A percentile compares a stretch with the other conserved stretches of the same genome.
phyloP scores from a whole-genome alignment of 2,888 invertebrate species.

The Drosophila niveifrons region DNA sequence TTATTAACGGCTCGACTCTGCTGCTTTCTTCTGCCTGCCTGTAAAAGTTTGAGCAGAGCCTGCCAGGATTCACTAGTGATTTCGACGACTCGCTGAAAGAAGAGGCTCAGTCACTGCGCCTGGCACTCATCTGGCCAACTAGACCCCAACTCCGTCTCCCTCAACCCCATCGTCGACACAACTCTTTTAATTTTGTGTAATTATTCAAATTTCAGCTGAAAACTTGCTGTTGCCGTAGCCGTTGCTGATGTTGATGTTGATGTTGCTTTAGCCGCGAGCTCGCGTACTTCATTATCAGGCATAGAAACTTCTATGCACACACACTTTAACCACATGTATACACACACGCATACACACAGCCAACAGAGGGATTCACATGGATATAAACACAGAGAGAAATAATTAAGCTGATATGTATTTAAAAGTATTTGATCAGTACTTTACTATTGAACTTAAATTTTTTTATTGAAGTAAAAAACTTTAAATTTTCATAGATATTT shows the following conservation, averaged over 20 bases:
- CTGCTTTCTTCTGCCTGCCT: constrained; percentile 2
- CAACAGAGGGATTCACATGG: background rate
- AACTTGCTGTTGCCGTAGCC: constrained; percentile 42
- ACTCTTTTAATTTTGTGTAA: constrained; percentile 64
- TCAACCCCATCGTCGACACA: constrained; percentile 16
- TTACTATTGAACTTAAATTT: too few species aligned
- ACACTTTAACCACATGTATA: constrained; percentile 1
- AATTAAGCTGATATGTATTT: background rate
- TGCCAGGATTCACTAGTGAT: constrained; percentile 28
- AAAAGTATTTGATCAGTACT: too few species aligned
- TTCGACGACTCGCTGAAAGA: background rate
- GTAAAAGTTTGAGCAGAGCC: constrained; percentile 55
- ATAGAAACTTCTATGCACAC: constrained; percentile 18
- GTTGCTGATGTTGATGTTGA: constrained; percentile 6
- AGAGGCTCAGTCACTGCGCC: constrained; percentile 28
- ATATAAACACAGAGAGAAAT: background rate
- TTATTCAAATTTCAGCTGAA: constrained; percentile 68
- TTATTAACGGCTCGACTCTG: constrained; percentile 63
- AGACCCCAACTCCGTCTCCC: constrained; percentile 25
- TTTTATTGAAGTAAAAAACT: too few species aligned
- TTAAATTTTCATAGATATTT: too few species aligned
- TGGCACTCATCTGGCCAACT: constrained; percentile 43
- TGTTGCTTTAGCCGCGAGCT: constrained; percentile 35
- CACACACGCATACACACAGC: constrained; percentile 3
- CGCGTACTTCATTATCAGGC: constrained; percentile 55